phyloP scores from a whole-genome alignment of 2,797 vertebrate species.

The Girardinus metallicus region DNA sequence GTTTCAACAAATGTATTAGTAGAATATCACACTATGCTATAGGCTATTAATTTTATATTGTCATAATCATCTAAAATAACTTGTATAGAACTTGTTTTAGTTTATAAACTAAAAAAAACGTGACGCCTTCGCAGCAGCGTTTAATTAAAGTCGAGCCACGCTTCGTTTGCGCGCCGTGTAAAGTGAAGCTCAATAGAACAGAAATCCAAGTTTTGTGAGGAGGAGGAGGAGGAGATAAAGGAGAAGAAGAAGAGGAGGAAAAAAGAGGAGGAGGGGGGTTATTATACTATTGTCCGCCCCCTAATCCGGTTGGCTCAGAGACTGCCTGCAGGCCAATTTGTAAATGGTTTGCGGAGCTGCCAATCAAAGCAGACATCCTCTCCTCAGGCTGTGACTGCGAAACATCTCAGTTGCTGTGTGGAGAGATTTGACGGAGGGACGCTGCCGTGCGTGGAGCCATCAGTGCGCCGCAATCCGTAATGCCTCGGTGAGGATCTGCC shows the following conservation, averaged over 20 bases:
- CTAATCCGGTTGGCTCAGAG: conserved; percentile 78
- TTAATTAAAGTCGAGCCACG: conserved; percentile 49
- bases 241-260: not conserved
- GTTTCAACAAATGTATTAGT: not conserved
- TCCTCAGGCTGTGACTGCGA: conserved; percentile 75
- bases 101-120: not conserved
- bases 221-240: conserved; percentile 17
- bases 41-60: not conserved
- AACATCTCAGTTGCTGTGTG: conserved; percentile 83
- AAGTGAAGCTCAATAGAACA: conserved; percentile 35
- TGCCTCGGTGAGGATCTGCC: conserved; percentile 57
- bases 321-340: conserved; percentile 69
- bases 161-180: conserved; percentile 41
- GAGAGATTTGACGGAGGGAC: conserved; percentile 84
- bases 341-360: conserved; percentile 80
- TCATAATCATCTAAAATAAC: not conserved
- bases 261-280: conserved; percentile 30
- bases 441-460: conserved; percentile 73
- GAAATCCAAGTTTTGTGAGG: conserved; percentile 67
- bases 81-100: not conserved
- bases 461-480: conserved; percentile 70
- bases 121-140: conserved; percentile 18
- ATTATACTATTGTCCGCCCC: conserved; percentile 76
- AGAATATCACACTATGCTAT: not conserved
- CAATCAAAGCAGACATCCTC: conserved; percentile 81